phyloP scores from a whole-genome alignment of 2,888 invertebrate species.

The Chrysolina americana region DNA sequence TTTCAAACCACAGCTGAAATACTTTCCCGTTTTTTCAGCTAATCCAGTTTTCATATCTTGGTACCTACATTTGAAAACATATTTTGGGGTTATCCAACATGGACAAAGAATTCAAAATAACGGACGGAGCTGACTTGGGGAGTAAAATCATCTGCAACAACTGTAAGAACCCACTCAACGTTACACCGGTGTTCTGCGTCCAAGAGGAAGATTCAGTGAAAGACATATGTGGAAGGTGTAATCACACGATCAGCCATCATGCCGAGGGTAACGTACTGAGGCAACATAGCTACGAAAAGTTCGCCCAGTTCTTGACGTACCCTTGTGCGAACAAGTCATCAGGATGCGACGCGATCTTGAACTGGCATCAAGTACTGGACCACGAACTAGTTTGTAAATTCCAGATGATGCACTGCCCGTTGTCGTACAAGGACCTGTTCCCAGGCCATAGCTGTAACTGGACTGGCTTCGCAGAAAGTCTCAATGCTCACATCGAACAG shows the following conservation, averaged over 20 bases:
- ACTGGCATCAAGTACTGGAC: constrained; percentile 44
- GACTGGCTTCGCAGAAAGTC: constrained; percentile 43
- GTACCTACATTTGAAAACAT: background rate
- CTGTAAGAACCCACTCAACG: constrained; percentile 49
- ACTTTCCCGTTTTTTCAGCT: background rate
- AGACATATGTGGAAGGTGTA: constrained; percentile 52
- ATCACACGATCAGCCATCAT: constrained; percentile 8
- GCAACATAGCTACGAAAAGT: constrained; percentile 51
- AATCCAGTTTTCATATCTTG: background rate
- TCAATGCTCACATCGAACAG: constrained; percentile 49
- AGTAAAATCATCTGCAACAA: constrained; percentile 44
- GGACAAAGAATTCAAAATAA: constrained; percentile 43
- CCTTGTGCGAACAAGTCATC: constrained; percentile 51
- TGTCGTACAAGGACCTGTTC: constrained; percentile 39
- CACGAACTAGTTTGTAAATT: constrained; percentile 52
- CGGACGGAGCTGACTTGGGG: constrained; percentile 39
- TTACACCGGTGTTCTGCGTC: constrained; percentile 46
- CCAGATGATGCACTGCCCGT: constrained; percentile 49
- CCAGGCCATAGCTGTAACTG: constrained; percentile 46
- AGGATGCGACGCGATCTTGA: constrained; percentile 49
- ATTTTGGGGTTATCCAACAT: constrained; percentile 3
- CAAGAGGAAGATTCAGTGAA: constrained; percentile 34
- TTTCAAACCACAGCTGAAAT: too few species aligned
- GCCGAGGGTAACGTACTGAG: constrained; percentile 35
- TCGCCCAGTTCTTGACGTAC: constrained; percentile 49